Evolutionary conservation across 2,113 vertebrate genomes (phyloP), one percentile per base, ranked within the genome.

Genomic region (Origma solitaria): DNA sequence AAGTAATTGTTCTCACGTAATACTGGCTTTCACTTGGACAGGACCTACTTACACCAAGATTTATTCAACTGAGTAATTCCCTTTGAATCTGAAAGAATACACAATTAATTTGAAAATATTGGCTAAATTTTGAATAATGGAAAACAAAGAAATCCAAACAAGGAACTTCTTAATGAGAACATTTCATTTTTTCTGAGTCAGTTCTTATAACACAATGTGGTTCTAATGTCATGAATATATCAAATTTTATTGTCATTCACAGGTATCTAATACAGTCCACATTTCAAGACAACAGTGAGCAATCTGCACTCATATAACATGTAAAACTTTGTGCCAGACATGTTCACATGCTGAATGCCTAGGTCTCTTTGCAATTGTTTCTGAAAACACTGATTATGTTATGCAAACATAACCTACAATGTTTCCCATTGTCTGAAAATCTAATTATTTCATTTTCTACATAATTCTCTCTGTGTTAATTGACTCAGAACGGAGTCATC

Each of bases 81-180:
- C 42, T 95, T 87, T 85, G 66, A 92, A 86, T 87, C 31, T 45
- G 49, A 95, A 91, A 95, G 28, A 61, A 88, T 22, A 90, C 11
- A 80, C 56, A 91, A 75, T 51, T 64, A 9, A 33, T 61, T 86
- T 94, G 31, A 93, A 78, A 93, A 84, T 33, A 90, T 8, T 81
- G 75, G 51, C 79, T 49, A 83, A 56, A 54, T 77, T 82, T 78
- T 83, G 28, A 16, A 13, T 60, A 81, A 64, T 0, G 2, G 47
- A 93, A 96, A 86, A 49, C 35, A 80, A 0, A 57, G 16, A 57
- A 90, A 88, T n/a, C 18, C 38, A 90, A 75, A 65, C 54, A 93
- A 86, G 13, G 11, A 66, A 71, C 38, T 69, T 89, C 44, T 61
- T 82, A 88, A 72, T 61, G 56, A 60, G 81, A 88, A 80, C 19